phyloP scores from a whole-genome alignment of 1,140 invertebrate genomes.

The Caenorhabditis inopinata region DNA sequence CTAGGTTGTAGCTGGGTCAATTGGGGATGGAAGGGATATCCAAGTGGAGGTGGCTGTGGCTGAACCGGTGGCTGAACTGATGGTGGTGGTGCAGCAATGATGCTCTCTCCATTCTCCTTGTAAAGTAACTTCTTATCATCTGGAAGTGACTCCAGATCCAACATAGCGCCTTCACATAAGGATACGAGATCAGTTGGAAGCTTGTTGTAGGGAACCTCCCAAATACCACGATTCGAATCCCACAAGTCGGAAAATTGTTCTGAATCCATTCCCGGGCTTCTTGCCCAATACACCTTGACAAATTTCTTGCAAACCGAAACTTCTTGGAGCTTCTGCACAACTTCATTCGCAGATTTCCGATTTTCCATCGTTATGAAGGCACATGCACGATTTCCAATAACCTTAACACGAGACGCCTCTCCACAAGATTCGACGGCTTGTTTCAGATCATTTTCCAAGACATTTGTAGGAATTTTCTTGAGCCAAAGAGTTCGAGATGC shows the following conservation, averaged over 20 bases:
- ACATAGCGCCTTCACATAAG: constrained; percentile 9
- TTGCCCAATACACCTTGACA: constrained; percentile 6
- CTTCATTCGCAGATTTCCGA: not conserved
- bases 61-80: not conserved
- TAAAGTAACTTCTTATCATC: not conserved
- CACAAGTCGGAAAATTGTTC: constrained; percentile 12
- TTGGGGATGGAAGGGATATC: not conserved
- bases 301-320: not conserved
- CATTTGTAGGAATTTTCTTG: not conserved
- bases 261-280: constrained; percentile 14
- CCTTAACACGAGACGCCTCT: not conserved
- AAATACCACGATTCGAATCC: constrained; percentile 28
- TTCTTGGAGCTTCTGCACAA: not conserved
- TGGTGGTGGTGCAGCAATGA: not conserved
- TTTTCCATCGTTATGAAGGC: constrained; percentile 11
- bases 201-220: not conserved
- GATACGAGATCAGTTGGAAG: not conserved
- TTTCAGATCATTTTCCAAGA: not conserved
- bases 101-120: not conserved
- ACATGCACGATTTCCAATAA: not conserved
- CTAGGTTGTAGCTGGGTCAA: not conserved
- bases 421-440: not conserved
- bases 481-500: constrained; percentile 10
- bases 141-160: constrained; percentile 25
- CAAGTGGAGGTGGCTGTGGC: constrained; percentile 16